These are phyloP conservation scores for Callionymus lyra DNA, from an alignment of 2,113 vertebrate species.

Conservation along the genomic window DNA sequence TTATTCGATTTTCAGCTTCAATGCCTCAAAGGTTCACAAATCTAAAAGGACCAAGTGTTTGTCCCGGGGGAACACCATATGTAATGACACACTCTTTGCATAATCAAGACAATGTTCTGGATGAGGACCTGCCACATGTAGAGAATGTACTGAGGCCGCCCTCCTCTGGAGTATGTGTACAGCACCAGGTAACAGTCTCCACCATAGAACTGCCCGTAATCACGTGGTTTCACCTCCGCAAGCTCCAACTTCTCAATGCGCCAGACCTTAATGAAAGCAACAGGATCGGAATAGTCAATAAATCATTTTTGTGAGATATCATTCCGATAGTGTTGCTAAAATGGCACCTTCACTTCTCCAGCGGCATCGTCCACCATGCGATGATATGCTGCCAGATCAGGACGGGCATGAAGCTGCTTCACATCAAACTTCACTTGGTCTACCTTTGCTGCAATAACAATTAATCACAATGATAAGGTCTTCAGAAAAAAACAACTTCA, in stretches of 20 bases:
- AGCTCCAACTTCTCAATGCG: constrained; percentile 78
- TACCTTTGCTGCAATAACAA: constrained; percentile 71
- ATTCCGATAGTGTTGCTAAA: background rate
- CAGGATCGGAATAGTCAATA: background rate
- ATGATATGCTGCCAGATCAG: constrained; percentile 79
- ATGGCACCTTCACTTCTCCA: constrained; percentile 71
- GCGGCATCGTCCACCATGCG: constrained; percentile 84
- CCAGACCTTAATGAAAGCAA: constrained; percentile 67
- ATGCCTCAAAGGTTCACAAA: no score
- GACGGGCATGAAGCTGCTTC: constrained; percentile 75
- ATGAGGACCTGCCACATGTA: constrained; percentile 83
- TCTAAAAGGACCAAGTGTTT: no score
- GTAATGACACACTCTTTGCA: no score
- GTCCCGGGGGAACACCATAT: no score
- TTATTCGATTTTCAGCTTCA: no score
- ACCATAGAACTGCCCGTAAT: constrained; percentile 79
- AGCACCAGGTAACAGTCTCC: constrained; percentile 85
- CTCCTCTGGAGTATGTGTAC: constrained; percentile 73
- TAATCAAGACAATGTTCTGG: background rate
- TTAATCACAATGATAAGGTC: background rate
- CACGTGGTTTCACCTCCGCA: constrained; percentile 69
- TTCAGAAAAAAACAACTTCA: no score
- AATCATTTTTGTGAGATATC: background rate
- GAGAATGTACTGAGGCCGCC: constrained; percentile 71
- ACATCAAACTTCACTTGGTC: constrained; percentile 81